Evolutionary conservation across 2,888 invertebrate species (phyloP), one percentile per base, ranked within the genome.

Genomic region (Lucinisca nassula): DNA sequence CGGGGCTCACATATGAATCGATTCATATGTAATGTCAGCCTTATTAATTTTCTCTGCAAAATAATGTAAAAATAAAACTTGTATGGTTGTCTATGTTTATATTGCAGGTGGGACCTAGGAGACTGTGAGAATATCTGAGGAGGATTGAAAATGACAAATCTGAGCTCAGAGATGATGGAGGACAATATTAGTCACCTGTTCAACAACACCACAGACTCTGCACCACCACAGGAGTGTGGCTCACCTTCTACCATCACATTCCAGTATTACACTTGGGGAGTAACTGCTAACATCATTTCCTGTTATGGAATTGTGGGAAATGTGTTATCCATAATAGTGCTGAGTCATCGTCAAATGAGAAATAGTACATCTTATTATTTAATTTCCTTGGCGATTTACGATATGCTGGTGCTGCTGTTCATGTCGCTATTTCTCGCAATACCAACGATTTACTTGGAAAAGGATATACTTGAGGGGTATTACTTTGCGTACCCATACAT

Each of bases 291-390:
- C 96, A 97, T 98, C 84, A 98, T 99, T 82, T 98, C 99, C 58
- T 98, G 98, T 97, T 97, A 99, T 27, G 96, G 96, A 30, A 87
- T 96, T 10, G 82, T 96, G 3, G 96, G 95, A 8, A 96, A 96
- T 86, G 90, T 94, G 17, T 82, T 96, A 35, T 94, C 96, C 14
- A 95, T 96, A n/a, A 91, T 94, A n/a, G 96, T 96, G 2, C 92
- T 96, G 38, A 90, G 93, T 51, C 93, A 95, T 84, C 97, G 98
- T 81, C 98, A 99, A 96, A 99, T 99, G 99, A 97, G 98, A 94
- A 98, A 98, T 85, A 99, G 99, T 95, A 98, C 99, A 95, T 99
- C 99, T 97, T 98, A 98, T 96, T 97, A 99, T 95, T 97, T 99
- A 87, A 98, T 98, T 91, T 99, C 99, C 6, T 97, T 99, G 93